phyloP scores from a whole-genome alignment of 2,113 vertebrate genomes.

The Channa argus region DNA sequence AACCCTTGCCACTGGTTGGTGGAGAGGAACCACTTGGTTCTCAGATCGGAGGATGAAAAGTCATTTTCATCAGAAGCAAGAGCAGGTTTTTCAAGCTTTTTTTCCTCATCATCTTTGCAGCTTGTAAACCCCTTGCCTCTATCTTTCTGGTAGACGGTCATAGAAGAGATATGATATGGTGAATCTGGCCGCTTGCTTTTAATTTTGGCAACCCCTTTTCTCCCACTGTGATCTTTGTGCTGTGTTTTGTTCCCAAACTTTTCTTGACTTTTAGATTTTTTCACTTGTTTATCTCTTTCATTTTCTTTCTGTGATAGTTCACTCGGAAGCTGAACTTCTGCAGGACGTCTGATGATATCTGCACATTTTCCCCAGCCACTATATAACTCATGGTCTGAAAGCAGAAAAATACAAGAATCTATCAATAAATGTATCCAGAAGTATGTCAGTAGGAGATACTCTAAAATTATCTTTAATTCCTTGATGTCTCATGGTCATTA shows the following conservation, averaged over 20 bases:
- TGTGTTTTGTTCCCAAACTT: conserved; percentile 57
- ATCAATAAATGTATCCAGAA: too few relatives aligned
- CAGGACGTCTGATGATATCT: conserved; percentile 34
- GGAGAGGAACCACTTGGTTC: conserved; percentile 83
- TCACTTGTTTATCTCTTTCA: conserved; percentile 24
- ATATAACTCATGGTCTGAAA: conserved; percentile 46
- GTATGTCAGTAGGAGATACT: neutral
- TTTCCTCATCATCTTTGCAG: conserved; percentile 39
- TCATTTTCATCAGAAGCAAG: conserved; percentile 47
- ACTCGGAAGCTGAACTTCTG: conserved; percentile 41
- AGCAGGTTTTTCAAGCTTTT: conserved; percentile 29
- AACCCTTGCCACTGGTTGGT: conserved; percentile 76
- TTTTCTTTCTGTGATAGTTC: conserved; percentile 51
- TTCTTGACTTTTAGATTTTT: conserved; percentile 32
- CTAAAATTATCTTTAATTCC: too few relatives aligned
- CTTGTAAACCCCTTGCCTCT: conserved; percentile 43
- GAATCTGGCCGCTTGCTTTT: conserved; percentile 65
- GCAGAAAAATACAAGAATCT: conserved; percentile 4
- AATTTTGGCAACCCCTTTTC: conserved; percentile 51
- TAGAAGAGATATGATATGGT: conserved; percentile 71
- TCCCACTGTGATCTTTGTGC: conserved; percentile 42
- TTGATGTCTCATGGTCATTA: neutral
- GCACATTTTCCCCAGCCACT: conserved; percentile 21
- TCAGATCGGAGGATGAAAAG: conserved; percentile 62
- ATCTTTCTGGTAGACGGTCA: conserved; percentile 66